Percentiles rank a stretch among this genome's conserved stretches.
These are phyloP conservation scores for Sminthurides aquaticus DNA, from an alignment of 2,888 invertebrate species.

Conservation along the genomic window DNA sequence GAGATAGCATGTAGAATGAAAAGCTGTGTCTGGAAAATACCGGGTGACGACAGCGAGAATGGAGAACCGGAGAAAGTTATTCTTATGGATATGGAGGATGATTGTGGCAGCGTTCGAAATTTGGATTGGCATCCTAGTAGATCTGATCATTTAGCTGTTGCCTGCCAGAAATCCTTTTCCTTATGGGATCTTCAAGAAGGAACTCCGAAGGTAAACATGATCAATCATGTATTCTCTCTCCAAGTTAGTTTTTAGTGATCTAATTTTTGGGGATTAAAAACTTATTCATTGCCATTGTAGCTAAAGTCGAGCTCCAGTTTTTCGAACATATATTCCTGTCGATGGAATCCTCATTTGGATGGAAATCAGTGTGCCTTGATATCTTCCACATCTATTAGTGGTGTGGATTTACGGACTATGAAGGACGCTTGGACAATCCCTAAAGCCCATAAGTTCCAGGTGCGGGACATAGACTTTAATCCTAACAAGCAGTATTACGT, in stretches of 20 bases:
- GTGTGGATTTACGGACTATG: constrained; percentile 74
- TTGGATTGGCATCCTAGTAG: constrained; percentile 83
- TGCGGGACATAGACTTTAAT: constrained; percentile 87
- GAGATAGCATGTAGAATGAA: constrained; percentile 31
- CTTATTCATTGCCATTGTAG: constrained; percentile 1
- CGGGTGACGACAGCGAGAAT: constrained; percentile 15
- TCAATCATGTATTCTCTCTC: not conserved
- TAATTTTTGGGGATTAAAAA: constrained; percentile 2
- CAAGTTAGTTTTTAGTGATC: not conserved
- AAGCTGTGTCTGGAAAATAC: constrained; percentile 31
- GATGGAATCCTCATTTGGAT: constrained; percentile 93
- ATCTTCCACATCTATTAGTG: constrained; percentile 74
- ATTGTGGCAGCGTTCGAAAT: constrained; percentile 65
- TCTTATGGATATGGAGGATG: constrained; percentile 45
- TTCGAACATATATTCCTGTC: constrained; percentile 51
- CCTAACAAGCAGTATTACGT: constrained; percentile 94
- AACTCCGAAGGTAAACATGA: constrained; percentile 12
- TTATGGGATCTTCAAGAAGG: constrained; percentile 65
- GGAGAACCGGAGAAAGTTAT: constrained; percentile 55
- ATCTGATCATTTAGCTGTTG: constrained; percentile 60
- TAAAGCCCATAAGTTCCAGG: constrained; percentile 60
- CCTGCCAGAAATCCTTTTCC: constrained; percentile 68
- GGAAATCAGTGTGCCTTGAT: constrained; percentile 76
- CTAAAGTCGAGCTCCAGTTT: constrained; percentile 5
- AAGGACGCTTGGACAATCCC: constrained; percentile 76